Conservation (phyloP, 2,888 invertebrate genomes). For the Colostygia pectinataria region DNA sequence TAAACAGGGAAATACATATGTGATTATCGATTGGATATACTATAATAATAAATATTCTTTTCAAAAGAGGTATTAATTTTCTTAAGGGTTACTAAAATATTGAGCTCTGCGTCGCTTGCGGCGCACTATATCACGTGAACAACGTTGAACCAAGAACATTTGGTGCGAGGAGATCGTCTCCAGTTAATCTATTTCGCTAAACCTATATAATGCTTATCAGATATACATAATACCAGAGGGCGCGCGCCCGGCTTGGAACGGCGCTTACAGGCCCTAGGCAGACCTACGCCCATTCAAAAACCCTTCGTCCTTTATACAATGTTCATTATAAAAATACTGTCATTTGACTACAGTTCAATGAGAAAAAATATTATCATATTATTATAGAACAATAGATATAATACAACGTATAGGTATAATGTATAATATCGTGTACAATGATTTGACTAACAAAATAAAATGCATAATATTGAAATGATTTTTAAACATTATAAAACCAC, state of each 20-base stretch:
- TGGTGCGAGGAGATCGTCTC: slow-evolving; percentile 79
- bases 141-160: slow-evolving; percentile 81
- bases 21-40: slow-evolving; percentile 80
- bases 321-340: slow-evolving; percentile 83
- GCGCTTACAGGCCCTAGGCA: slow-evolving; percentile 18
- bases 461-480: slow-evolving; percentile 82
- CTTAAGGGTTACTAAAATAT: slow-evolving; percentile 83
- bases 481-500: slow-evolving; percentile 75
- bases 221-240: slow-evolving; percentile 72
- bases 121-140: slow-evolving; percentile 82
- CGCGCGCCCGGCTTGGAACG: slow-evolving; percentile 33
- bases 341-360: slow-evolving; percentile 83
- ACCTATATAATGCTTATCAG: slow-evolving; percentile 84
- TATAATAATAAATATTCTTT: slow-evolving; percentile 77
- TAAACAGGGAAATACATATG: slow-evolving; percentile 83
- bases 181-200: slow-evolving; percentile 81
- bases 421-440: slow-evolving; percentile 78
- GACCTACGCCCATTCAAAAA: slow-evolving; percentile 59
- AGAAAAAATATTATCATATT: slow-evolving; percentile 74
- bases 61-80: slow-evolving; percentile 84
- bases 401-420: slow-evolving; percentile 69
- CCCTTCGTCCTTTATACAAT: slow-evolving; percentile 80
- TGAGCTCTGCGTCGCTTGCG: slow-evolving; percentile 80
- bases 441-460: slow-evolving; percentile 82
- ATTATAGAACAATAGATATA: slow-evolving; percentile 75